Evolutionary conservation across 1,140 invertebrate genomes (phyloP).

Genomic region (Leptinotarsa undecemlineata): DNA sequence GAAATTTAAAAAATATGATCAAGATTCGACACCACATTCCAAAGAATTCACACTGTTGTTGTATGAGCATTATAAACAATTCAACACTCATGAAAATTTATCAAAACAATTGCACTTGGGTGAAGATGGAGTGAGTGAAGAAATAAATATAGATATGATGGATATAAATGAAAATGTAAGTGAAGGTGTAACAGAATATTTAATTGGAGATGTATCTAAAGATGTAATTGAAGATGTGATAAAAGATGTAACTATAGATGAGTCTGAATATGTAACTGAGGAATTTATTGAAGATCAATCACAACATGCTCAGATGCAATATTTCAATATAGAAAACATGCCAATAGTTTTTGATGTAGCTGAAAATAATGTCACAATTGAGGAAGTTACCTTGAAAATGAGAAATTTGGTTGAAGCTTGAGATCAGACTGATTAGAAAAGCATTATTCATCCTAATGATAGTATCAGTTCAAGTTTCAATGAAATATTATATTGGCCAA

Average conservation of each 20-base stretch:
- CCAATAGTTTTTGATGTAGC: no score
- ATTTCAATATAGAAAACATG: no score
- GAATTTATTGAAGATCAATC: slow-evolving; percentile 7
- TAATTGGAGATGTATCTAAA: not conserved
- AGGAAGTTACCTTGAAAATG: no score
- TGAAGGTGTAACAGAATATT: not conserved
- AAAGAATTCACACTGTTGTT: slow-evolving; percentile 9
- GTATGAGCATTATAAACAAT: not conserved
- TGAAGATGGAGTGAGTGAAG: not conserved
- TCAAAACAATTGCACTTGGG: not conserved
- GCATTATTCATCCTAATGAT: no score
- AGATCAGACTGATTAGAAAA: no score
- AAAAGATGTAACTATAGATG: not conserved
- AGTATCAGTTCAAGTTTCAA: no score
- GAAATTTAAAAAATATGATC: slow-evolving; percentile 9
- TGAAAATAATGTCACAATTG: no score
- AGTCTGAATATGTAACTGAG: no score
- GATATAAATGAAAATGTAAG: not conserved
- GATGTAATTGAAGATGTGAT: not conserved
- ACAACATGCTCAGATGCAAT: not conserved
- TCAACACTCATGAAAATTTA: not conserved
- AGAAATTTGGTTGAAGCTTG: no score
- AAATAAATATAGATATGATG: not conserved
- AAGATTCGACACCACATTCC: not conserved
- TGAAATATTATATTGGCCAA: no score